Base-by-base conservation (phyloP, 2,797 vertebrate species). In the Gymnopithys bicolor region DNA sequence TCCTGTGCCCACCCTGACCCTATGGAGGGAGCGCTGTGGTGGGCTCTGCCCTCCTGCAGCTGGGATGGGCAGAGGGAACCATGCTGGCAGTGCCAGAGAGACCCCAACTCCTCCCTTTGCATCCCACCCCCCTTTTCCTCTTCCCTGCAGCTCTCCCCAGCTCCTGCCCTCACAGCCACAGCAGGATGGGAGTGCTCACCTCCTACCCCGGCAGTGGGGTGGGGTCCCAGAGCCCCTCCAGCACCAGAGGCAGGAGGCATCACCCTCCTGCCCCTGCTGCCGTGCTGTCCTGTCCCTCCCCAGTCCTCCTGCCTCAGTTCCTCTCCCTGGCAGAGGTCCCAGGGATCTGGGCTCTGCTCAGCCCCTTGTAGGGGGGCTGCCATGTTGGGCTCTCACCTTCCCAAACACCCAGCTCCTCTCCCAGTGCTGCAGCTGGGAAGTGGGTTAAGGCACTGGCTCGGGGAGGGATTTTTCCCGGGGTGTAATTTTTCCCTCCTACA, bases 401-500 rank as follows among this genome's bases (percentile, higher is more conserved):
- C 55, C 23, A 2, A 32, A 9, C 7, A 10, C 43, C 1, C 7
- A 45, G 25, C 19, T 32, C 51, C 67, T 70, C 45, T 89, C 46
- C 81, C 71, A 9, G 63, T 1, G 1, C 81, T 23, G 83, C 76
- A 67, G 89, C 52, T 2, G 84, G 80, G 77, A 91, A 84, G 90
- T 90, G 81, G 87, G 78, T 94, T 89, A 89, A 59, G 46, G 74
- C 19, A 5, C 89, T 84, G 89, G 90, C 63, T 84, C 39, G 3
- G 35, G 64, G 75, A 49, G 89, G 79, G 91, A 59, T 95, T 90
- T 91, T 89, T 92, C 89, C 71, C 71, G 80, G 23, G 56, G 48
- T 96, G 82, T 90, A 37, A 87, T 96, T 95, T 96, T 81, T 92
- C 76, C 95, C 95, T 94, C 89, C 96, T 63, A 89, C 95, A 74